Conservation (phyloP, 2,888 invertebrate species). For the Sphaeridia pumilis region DNA sequence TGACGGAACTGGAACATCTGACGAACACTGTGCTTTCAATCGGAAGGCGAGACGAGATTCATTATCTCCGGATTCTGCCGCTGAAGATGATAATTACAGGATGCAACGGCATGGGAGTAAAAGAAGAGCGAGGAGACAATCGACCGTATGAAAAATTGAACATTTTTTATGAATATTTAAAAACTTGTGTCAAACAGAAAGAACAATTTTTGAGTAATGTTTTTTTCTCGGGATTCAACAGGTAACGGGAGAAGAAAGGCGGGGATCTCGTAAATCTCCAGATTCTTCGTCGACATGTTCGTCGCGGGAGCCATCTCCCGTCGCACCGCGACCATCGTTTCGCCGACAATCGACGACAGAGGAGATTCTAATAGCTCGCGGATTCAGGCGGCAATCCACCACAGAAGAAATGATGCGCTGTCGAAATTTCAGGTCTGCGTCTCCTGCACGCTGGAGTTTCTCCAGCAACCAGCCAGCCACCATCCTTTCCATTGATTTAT, state of each 20-base stretch:
- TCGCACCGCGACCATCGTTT: constrained; percentile 51
- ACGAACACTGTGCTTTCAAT: constrained; percentile 22
- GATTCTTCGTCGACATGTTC: constrained; percentile 56
- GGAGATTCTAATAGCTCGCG: constrained; percentile 78
- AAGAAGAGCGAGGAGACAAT: constrained; percentile 29
- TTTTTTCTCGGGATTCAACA: not conserved
- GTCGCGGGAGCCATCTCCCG: constrained; percentile 73
- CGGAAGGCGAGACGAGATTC: constrained; percentile 52
- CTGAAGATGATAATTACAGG: constrained; percentile 40
- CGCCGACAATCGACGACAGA: constrained; percentile 81
- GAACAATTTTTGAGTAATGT: too few relatives aligned
- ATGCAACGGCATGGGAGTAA: constrained; percentile 42
- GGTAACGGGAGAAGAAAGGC: constrained; percentile 22
- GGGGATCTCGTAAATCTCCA: constrained; percentile 41
- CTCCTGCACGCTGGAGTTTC: too few relatives aligned
- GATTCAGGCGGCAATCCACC: constrained; percentile 78
- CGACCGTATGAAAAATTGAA: constrained; percentile 24
- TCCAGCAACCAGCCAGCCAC: too few relatives aligned
- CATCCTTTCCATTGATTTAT: constrained; percentile 18
- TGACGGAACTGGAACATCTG: constrained; percentile 38
- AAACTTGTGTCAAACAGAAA: too few relatives aligned
- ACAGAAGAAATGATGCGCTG: constrained; percentile 89
- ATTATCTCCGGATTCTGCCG: constrained; percentile 76
- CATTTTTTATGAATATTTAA: not conserved
- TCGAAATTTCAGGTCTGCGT: constrained; percentile 54